These are phyloP conservation scores for Caenorhabditis angaria DNA, from an alignment of 2,888 invertebrate genomes.

Conservation along the genomic window DNA sequence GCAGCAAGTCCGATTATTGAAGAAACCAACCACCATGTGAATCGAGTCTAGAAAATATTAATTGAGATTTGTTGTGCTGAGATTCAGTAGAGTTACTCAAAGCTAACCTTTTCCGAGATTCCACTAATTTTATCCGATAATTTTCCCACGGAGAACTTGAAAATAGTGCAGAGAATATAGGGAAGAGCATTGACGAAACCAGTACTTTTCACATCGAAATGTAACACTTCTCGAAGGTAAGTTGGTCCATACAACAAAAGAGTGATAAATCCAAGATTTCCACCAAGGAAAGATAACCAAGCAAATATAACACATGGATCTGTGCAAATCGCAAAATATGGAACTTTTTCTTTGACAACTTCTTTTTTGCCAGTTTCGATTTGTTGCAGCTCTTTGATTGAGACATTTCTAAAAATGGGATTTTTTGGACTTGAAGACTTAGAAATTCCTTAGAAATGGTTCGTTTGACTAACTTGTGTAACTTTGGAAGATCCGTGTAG, in stretches of 20 bases:
- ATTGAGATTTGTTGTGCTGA: neutral
- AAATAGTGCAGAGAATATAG: conserved; percentile 38
- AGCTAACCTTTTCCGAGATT: conserved; percentile 32
- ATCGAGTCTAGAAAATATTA: conserved; percentile 20
- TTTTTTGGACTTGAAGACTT: neutral
- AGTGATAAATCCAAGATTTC: conserved; percentile 54
- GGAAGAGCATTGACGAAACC: conserved; percentile 47
- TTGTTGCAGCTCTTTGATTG: conserved; percentile 7
- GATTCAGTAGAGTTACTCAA: neutral
- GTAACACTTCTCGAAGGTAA: conserved; percentile 47
- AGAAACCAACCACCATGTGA: conserved; percentile 34
- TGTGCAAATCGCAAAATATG: conserved; percentile 27
- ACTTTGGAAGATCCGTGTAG: conserved; percentile 32
- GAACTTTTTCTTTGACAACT: conserved; percentile 14
- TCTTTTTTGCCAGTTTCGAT: conserved; percentile 13
- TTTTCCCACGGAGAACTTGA: conserved; percentile 41
- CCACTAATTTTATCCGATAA: conserved; percentile 43
- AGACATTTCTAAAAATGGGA: conserved; percentile 9
- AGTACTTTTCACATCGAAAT: conserved; percentile 46
- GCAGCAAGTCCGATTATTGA: conserved; percentile 41
- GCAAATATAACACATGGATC: conserved; percentile 13
- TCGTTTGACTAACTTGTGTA: conserved; percentile 14
- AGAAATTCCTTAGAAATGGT: neutral
- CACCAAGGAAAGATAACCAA: conserved; percentile 40
- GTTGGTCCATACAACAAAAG: conserved; percentile 55